phyloP scores from a whole-genome alignment of 2,113 vertebrate species.

The Laticauda colubrina region DNA sequence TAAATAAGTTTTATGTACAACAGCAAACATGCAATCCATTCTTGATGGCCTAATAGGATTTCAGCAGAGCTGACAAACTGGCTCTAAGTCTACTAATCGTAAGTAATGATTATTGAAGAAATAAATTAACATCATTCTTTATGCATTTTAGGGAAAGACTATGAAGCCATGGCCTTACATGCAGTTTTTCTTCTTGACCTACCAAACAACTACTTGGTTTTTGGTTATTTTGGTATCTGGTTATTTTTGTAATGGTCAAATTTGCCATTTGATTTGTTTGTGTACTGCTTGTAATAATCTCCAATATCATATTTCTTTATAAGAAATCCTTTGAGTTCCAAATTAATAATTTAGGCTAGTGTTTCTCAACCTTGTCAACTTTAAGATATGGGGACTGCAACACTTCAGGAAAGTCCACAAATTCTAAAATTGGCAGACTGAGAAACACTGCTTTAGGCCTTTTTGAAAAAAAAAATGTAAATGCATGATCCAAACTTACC shows the following conservation, averaged over 20 bases:
- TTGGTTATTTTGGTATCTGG: background rate
- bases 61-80: background rate
- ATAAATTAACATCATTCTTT: background rate
- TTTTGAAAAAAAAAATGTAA: background rate
- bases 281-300: background rate
- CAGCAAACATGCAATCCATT: background rate
- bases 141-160: background rate
- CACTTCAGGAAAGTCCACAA: background rate
- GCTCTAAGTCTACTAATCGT: background rate
- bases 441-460: background rate
- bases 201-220: background rate
- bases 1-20: background rate
- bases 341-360: background rate
- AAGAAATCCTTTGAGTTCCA: background rate
- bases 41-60: background rate
- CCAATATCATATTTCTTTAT: background rate
- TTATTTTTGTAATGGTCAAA: background rate
- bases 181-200: background rate
- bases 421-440: background rate
- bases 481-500: background rate
- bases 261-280: background rate
- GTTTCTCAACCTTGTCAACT: background rate
- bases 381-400: background rate
- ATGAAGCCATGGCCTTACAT: background rate
- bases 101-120: background rate